Percentiles rank a stretch among this genome's conserved stretches.
phyloP scores from a whole-genome alignment of 2,797 vertebrate species.

The Sarcoramphus papa region DNA sequence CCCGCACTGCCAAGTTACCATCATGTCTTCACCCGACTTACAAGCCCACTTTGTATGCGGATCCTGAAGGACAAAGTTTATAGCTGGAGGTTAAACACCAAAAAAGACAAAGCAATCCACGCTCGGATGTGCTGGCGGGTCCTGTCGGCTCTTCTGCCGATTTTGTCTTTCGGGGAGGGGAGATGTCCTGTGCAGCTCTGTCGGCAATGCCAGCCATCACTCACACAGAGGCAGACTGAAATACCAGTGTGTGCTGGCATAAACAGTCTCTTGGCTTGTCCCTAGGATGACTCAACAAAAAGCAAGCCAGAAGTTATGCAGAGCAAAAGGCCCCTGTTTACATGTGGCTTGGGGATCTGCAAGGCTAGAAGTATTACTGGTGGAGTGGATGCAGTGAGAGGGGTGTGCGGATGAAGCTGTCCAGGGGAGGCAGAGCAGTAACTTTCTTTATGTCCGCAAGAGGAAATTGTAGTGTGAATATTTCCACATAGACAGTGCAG shows the following conservation, averaged over 20 bases:
- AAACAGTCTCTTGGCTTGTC: neutral
- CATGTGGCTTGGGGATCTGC: neutral
- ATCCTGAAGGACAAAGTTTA: neutral
- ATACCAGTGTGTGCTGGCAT: neutral
- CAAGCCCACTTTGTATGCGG: accelerated
- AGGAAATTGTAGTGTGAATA: neutral
- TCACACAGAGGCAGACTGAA: neutral
- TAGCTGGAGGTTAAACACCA: neutral
- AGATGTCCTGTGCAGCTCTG: neutral
- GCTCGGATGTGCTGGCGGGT: neutral
- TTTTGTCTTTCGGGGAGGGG: neutral
- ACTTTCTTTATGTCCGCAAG: neutral
- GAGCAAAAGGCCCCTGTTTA: neutral
- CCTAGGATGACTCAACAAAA: neutral
- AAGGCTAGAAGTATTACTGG: neutral
- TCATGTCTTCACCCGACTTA: neutral
- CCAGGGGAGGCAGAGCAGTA: neutral
- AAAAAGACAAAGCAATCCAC: neutral
- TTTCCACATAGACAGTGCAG: neutral
- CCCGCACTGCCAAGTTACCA: neutral
- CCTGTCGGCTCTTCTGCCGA: neutral
- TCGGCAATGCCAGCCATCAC: neutral
- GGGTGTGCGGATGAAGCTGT: accelerated
- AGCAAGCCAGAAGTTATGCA: neutral
- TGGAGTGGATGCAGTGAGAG: neutral